Evolutionary conservation across 2,888 invertebrate genomes (phyloP).

Genomic region (Drosophila parthenogenetica): DNA sequence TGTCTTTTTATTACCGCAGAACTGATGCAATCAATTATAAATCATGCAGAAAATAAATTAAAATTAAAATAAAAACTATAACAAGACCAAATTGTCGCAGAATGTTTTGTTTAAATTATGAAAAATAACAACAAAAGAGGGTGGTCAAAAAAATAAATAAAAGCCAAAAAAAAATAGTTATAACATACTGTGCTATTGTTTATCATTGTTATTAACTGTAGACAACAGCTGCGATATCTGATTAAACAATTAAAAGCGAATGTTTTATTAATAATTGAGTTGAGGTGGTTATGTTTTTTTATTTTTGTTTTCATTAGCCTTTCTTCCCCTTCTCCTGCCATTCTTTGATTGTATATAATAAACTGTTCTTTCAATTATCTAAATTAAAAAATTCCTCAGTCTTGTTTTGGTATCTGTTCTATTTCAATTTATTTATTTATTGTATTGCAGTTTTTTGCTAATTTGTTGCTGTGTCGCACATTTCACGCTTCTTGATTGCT

Average conservation of each 20-base stretch:
- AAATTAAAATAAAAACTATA: background rate
- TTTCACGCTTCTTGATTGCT: conserved; percentile 68
- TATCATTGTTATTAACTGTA: conserved; percentile 26
- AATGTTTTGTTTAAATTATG: conserved; percentile 39
- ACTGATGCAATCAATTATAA: conserved; percentile 51
- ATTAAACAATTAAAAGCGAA: conserved; percentile 55
- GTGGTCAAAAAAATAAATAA: background rate
- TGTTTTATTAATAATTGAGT: conserved; percentile 57
- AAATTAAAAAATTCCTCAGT: conserved; percentile 73
- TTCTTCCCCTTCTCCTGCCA: conserved; percentile 1
- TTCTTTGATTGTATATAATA: conserved; percentile 34
- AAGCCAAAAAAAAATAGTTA: background rate
- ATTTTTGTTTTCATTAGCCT: background rate
- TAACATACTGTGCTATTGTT: conserved; percentile 20
- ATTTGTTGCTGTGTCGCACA: conserved; percentile 55
- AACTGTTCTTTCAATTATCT: conserved; percentile 71
- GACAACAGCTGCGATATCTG: conserved; percentile 45
- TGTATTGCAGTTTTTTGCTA: conserved; percentile 60
- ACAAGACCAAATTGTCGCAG: conserved; percentile 15
- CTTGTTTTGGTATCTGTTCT: conserved; percentile 55
- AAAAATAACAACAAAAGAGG: conserved; percentile 1
- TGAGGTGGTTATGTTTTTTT: background rate
- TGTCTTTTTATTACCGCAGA: conserved; percentile 25
- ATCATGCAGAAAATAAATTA: conserved; percentile 5
- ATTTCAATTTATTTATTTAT: conserved; percentile 38